Evolutionary conservation across 2,888 invertebrate genomes (phyloP).

Genomic region (Perithous albicinctus): DNA sequence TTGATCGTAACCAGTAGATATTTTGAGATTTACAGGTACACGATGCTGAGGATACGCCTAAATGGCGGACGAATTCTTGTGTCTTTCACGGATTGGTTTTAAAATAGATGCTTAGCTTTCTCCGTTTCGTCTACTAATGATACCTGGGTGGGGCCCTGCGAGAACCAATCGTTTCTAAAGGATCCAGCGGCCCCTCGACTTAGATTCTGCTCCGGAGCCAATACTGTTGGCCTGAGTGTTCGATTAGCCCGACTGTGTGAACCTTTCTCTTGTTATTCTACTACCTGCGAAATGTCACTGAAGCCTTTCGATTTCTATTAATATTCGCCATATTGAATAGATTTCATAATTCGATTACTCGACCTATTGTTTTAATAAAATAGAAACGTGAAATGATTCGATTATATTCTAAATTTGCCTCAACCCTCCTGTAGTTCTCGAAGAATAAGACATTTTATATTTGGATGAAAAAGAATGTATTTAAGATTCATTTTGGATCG

Average conservation of each 20-base stretch:
- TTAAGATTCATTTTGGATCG: too few relatives aligned
- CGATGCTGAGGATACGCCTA: constrained; percentile 71
- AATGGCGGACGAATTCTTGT: constrained; percentile 78
- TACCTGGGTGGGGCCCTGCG: constrained; percentile 78
- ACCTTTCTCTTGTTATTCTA: constrained; percentile 47
- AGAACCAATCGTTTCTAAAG: constrained; percentile 81
- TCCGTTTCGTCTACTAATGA: constrained; percentile 79
- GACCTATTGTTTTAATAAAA: too few relatives aligned
- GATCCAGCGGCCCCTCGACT: constrained; percentile 14
- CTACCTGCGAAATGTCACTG: constrained; percentile 55
- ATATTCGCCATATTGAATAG: constrained; percentile 6
- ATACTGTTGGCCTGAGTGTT: constrained; percentile 27
- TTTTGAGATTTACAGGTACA: constrained; percentile 33
- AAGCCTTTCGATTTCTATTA: background rate
- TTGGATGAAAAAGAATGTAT: too few relatives aligned
- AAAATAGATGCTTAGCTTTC: constrained; percentile 81
- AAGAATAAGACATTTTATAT: too few relatives aligned
- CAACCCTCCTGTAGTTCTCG: too few relatives aligned
- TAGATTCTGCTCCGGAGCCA: constrained; percentile 49
- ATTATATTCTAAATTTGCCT: too few relatives aligned
- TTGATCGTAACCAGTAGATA: background rate
- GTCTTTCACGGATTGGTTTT: constrained; percentile 80
- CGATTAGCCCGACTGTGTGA: constrained; percentile 31
- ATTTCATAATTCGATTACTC: constrained; percentile 38
- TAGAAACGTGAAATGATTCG: too few relatives aligned